Evolutionary conservation across 2,888 invertebrate genomes (phyloP), one percentile per base, ranked within the genome.

Genomic region (Eupithecia exiguata): DNA sequence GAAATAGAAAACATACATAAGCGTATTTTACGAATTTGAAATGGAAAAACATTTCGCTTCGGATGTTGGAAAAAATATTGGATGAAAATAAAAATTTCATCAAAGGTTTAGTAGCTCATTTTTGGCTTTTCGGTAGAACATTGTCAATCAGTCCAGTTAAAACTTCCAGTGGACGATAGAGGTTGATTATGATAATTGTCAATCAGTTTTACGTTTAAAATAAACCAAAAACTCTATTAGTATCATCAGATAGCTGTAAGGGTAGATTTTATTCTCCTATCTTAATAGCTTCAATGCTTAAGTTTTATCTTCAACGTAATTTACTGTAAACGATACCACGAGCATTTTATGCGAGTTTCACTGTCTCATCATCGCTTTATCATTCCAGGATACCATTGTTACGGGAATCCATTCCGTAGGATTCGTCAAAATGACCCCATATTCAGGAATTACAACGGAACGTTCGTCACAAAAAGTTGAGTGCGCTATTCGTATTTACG

Each of bases 401-500:
- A 74, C 71, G 71, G 67, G 63, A 68, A 71, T 68, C 72, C 71
- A 75, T 79, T 76, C 58, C 72, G 70, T 73, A 71, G 77, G 79
- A 77, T 79, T 74, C 79, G 74, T 72, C 70, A 73, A 75, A 66
- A 77, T 75, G 71, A 71, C 73, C 49, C 75, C 71, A 77, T 73
- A 77, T 73, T 73, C 76, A 71, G 78, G 77, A 79, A 80, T 79
- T 75, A 79, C 78, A 79, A 53, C 66, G 74, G 75, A 78, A 80
- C 74, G 79, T 71, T 77, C 74, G 81, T 75, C 72, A 84, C 86
- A 86, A 85, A 86, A 84, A 83, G 65, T 83, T 83, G 78, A 84
- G 83, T 78, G 77, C 76, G 80, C 79, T 84, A 84, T 85, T 83
- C 80, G 80, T 82, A 81, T 86, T 86, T 87, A 86, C 82, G 87